phyloP scores from a whole-genome alignment of 2,888 invertebrate genomes.

The Himalopsyche japonica region DNA sequence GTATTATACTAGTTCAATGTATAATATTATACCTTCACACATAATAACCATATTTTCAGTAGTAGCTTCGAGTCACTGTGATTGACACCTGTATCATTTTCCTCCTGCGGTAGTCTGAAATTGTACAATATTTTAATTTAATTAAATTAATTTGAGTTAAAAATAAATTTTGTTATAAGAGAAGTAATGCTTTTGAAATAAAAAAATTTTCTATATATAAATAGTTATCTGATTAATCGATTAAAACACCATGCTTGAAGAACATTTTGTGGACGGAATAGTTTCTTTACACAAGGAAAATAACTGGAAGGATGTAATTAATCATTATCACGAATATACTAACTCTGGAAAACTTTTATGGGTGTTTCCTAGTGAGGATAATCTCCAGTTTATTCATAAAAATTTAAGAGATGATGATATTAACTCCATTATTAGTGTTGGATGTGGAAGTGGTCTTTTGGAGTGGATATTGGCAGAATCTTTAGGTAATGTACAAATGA shows the following conservation, averaged over 20 bases:
- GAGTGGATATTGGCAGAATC: constrained; percentile 76
- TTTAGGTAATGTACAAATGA: too few relatives aligned
- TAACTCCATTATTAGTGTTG: constrained; percentile 66
- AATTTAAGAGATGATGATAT: constrained; percentile 53
- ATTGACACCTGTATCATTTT: not conserved
- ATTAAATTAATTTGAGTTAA: not conserved
- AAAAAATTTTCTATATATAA: not conserved
- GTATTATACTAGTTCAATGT: not conserved
- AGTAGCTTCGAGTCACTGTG: not conserved
- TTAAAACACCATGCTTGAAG: constrained; percentile 46
- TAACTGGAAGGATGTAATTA: constrained; percentile 57
- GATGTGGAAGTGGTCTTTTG: constrained; percentile 80
- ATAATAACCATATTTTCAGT: not conserved
- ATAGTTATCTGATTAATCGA: not conserved
- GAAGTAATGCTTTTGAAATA: too few relatives aligned
- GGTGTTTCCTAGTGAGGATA: constrained; percentile 72
- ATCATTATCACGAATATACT: constrained; percentile 55
- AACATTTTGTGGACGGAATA: constrained; percentile 51
- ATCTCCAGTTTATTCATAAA: constrained; percentile 63
- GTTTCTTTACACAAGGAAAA: constrained; percentile 50
- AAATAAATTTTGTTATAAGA: too few relatives aligned
- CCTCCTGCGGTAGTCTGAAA: too few relatives aligned
- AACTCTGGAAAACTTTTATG: constrained; percentile 66
- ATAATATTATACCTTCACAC: too few relatives aligned
- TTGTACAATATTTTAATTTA: too few relatives aligned